Percentiles rank a stretch among this genome's conserved stretches.
These are phyloP conservation scores for Tenodera sinensis DNA, from an alignment of 2,888 invertebrate species.

Conservation along the genomic window DNA sequence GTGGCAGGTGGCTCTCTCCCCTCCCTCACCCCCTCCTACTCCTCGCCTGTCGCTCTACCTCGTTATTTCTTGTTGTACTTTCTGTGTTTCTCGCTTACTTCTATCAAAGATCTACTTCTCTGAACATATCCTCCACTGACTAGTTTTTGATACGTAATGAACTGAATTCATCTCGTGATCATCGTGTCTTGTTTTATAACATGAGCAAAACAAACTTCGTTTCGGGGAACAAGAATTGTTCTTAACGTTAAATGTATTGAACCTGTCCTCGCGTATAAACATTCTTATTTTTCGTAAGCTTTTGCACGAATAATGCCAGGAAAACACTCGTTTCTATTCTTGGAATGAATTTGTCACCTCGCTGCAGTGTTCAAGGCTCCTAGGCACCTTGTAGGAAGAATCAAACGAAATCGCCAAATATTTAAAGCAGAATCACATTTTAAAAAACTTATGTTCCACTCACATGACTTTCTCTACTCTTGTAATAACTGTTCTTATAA, in stretches of 20 bases:
- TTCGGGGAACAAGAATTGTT: background rate
- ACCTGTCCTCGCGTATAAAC: too few relatives aligned
- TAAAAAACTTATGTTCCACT: too few relatives aligned
- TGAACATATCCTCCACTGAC: background rate
- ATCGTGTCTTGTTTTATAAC: background rate
- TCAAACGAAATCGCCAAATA: too few relatives aligned
- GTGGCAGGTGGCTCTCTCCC: slow-evolving; percentile 7
- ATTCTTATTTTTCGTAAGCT: too few relatives aligned
- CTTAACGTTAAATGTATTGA: background rate
- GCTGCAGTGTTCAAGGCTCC: too few relatives aligned
- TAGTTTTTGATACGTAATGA: background rate
- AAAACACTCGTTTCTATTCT: too few relatives aligned
- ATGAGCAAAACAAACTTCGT: background rate
- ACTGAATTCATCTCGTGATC: background rate
- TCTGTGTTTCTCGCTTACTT: background rate
- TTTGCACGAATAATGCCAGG: too few relatives aligned
- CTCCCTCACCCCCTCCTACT: background rate
- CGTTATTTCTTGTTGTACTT: background rate
- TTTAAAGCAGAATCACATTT: too few relatives aligned
- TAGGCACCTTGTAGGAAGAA: too few relatives aligned
- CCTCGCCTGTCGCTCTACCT: background rate
- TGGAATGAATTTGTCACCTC: too few relatives aligned
- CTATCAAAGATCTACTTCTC: background rate
- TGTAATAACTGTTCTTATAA: too few relatives aligned
- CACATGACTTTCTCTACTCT: too few relatives aligned